Evolutionary conservation across 2,797 vertebrate genomes (phyloP).

Genomic region (Leptodactylus fallax): DNA sequence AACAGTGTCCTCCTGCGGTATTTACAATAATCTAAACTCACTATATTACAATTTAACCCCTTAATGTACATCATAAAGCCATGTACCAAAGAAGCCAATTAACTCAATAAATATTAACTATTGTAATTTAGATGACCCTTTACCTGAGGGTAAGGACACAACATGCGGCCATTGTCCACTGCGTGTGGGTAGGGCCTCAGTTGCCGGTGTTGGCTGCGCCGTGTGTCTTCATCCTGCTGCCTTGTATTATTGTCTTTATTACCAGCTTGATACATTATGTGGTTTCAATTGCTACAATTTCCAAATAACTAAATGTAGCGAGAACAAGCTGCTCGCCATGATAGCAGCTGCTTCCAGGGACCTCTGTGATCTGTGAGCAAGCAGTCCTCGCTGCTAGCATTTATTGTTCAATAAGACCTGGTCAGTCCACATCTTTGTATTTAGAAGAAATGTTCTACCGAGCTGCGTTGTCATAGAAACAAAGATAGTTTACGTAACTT

Average conservation of each 20-base stretch:
- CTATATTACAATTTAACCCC: background rate
- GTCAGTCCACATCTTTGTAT: background rate
- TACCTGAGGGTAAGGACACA: no score
- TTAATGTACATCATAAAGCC: background rate
- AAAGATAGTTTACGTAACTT: slow-evolving; percentile 2
- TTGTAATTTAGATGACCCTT: no score
- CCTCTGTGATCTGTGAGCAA: background rate
- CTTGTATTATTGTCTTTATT: background rate
- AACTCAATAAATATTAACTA: no score
- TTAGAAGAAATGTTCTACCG: background rate
- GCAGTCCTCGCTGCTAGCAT: background rate
- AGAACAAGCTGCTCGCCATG: background rate
- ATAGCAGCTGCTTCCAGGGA: background rate
- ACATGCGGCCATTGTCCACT: no score
- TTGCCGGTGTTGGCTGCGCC: no score
- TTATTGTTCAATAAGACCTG: background rate
- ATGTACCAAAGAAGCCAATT: no score
- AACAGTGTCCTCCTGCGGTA: no score
- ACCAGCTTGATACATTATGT: background rate
- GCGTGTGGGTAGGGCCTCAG: no score
- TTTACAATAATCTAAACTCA: no score
- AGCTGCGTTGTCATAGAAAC: slow-evolving; percentile 5
- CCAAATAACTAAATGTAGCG: background rate
- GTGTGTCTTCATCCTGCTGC: no score
- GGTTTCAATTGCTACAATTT: background rate